These are phyloP conservation scores for Toxostoma redivivum DNA, from an alignment of 2,113 vertebrate genomes.

Conservation along the genomic window DNA sequence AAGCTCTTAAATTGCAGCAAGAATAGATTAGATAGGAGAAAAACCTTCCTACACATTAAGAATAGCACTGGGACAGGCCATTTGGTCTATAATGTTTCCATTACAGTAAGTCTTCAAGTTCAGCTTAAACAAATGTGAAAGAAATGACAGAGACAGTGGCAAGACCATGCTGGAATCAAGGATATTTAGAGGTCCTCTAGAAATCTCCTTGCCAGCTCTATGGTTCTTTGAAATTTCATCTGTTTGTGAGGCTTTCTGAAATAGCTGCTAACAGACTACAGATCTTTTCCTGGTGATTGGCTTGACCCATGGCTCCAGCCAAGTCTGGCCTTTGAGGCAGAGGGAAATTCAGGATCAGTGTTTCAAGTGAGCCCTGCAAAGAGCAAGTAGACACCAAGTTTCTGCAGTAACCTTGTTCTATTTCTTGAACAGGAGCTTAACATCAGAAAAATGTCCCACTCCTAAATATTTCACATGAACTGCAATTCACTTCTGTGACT, in stretches of 20 bases:
- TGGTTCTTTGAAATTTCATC: neutral
- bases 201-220: neutral
- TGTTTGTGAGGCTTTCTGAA: neutral
- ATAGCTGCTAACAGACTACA: neutral
- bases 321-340: neutral
- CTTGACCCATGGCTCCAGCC: neutral
- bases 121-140: neutral
- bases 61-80: neutral
- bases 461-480: neutral
- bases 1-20: neutral
- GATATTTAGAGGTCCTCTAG: neutral
- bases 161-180: neutral
- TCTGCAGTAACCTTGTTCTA: neutral
- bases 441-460: neutral
- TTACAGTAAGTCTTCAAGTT: neutral
- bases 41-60: neutral
- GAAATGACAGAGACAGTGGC: neutral
- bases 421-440: neutral
- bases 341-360: neutral
- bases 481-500: neutral
- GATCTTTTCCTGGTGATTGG: neutral
- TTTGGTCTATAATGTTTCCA: neutral
- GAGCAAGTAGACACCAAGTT: neutral
- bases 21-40: neutral
- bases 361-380: neutral